Percentiles rank a stretch among this genome's conserved stretches.
Conservation (phyloP, 2,113 vertebrate genomes). For the Terrapene triunguis region DNA sequence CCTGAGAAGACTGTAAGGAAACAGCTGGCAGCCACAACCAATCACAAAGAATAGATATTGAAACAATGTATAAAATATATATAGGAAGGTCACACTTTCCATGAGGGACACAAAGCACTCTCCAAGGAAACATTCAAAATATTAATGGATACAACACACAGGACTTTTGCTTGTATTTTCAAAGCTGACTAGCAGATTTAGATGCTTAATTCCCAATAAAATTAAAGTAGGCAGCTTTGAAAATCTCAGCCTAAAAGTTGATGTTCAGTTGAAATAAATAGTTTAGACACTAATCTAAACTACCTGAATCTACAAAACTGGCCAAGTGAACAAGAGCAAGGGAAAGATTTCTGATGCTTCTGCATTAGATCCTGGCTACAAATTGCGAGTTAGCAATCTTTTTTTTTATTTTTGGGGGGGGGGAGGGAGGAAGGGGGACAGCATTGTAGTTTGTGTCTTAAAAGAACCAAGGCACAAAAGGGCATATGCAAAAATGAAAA, state of each 20-base stretch:
- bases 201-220: background rate
- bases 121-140: background rate
- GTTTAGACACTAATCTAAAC: background rate
- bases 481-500: background rate
- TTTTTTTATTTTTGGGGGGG: background rate
- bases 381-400: background rate
- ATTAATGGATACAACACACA: background rate
- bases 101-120: background rate
- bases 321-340: background rate
- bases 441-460: background rate
- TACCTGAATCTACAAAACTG: background rate
- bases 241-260: background rate
- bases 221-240: background rate
- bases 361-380: background rate
- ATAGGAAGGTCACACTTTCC: background rate
- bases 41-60: background rate
- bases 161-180: background rate
- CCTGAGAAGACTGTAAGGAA: conserved; percentile 27
- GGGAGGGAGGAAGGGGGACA: too few species aligned
- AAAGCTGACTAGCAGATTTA: background rate
- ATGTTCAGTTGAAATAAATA: conserved; percentile 15
- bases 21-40: conserved; percentile 23
- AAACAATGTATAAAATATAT: conserved; percentile 6
- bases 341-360: background rate
- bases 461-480: background rate